Conservation (phyloP, 2,888 invertebrate genomes). For the Drosophila suboccidentalis region DNA sequence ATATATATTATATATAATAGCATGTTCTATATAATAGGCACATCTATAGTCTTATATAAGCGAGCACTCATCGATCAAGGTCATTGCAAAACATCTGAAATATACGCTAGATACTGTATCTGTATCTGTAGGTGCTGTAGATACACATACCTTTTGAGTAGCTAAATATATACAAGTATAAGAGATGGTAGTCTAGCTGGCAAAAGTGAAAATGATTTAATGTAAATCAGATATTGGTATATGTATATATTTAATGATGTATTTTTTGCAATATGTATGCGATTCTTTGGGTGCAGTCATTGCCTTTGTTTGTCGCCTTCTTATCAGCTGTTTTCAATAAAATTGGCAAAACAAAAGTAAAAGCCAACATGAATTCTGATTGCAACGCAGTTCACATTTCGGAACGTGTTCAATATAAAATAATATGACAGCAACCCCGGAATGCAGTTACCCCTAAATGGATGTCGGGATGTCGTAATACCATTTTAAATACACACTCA, state of each 20-base stretch:
- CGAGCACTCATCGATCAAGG: constrained; percentile 58
- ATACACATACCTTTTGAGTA: constrained; percentile 15
- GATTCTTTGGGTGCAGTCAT: constrained; percentile 46
- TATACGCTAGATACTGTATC: constrained; percentile 40
- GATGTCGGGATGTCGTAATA: constrained; percentile 33
- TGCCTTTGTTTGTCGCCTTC: constrained; percentile 51
- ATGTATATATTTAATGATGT: not conserved
- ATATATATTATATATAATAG: constrained; percentile 15
- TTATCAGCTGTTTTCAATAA: constrained; percentile 52
- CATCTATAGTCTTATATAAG: constrained; percentile 56
- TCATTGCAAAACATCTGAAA: constrained; percentile 44
- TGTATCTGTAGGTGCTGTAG: constrained; percentile 9
- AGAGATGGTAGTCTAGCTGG: constrained; percentile 18
- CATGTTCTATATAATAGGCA: constrained; percentile 23
- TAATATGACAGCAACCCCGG: constrained; percentile 41
- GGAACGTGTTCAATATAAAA: constrained; percentile 59
- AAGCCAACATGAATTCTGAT: constrained; percentile 29
- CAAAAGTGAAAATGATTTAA: constrained; percentile 60
- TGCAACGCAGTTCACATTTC: constrained; percentile 30
- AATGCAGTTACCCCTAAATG: constrained; percentile 45
- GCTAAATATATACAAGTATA: constrained; percentile 16
- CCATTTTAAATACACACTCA: constrained; percentile 6
- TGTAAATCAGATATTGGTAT: constrained; percentile 26
- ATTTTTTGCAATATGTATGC: not conserved
- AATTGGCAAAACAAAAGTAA: constrained; percentile 55